Conservation (phyloP, 2,888 invertebrate species). For the Melipona bicolor region DNA sequence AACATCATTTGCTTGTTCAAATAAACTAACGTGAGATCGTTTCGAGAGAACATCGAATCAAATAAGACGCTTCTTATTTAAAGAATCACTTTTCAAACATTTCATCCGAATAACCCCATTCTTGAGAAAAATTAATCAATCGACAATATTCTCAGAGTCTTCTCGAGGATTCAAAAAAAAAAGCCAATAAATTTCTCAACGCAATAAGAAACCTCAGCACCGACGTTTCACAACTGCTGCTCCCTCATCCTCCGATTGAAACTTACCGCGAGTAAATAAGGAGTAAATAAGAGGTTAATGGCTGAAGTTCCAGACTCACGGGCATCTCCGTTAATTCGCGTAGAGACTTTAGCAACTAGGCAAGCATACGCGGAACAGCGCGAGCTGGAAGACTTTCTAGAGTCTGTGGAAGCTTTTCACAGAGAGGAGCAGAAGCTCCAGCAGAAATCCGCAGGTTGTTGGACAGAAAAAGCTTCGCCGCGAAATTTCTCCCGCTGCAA, state of each 20-base stretch:
- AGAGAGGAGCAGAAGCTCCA: neutral
- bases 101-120: too few relatives aligned
- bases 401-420: neutral
- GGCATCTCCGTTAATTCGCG: slow-evolving; percentile 23
- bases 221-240: too few relatives aligned
- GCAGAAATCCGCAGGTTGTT: neutral
- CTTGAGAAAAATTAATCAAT: too few relatives aligned
- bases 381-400: neutral
- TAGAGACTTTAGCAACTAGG: neutral
- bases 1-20: too few relatives aligned
- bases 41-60: too few relatives aligned
- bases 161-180: too few relatives aligned
- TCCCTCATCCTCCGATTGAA: neutral
- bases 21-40: too few relatives aligned
- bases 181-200: neutral
- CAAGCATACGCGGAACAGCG: neutral
- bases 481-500: slow-evolving; percentile 21
- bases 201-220: neutral
- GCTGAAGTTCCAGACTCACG: neutral
- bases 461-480: neutral
- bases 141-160: too few relatives aligned
- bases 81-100: too few relatives aligned
- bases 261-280: neutral
- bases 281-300: slow-evolving; percentile 21
- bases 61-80: too few relatives aligned